Evolutionary conservation across 2,797 vertebrate species (phyloP), one percentile per base, ranked within the genome.

Genomic region (Sandelia bainsii): DNA sequence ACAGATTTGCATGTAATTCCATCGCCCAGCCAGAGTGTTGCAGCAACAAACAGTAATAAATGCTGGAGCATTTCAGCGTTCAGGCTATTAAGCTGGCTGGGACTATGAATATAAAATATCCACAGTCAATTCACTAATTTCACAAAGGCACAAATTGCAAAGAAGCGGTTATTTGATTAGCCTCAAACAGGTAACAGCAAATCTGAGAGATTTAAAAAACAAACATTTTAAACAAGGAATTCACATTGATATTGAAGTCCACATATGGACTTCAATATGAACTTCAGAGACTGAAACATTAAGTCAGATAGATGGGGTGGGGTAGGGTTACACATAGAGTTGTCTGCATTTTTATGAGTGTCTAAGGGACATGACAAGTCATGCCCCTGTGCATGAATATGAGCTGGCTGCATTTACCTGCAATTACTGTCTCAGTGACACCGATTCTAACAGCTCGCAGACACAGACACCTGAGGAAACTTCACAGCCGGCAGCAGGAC

Each of bases 401-500:
- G 87, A 89, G 77, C 72, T 20, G 79, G 76, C 69, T 72, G 57
- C 75, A 67, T 57, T 88, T 71, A 72, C 69, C 29, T 50, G 64
- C 86, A 89, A 91, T 91, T 85, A 88, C 79, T 52, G 85, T 85
- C 75, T 82, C 61, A 25, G 67, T 82, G 75, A 80, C 88, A 81
- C 52, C n/a, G 75, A 71, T 29, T 79, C 25, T 58, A 83, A 64
- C 65, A 46, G 72, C 77, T 81, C 69, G 60, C 72, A 88, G 66
- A 83, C 69, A 53, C 67, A 48, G 69, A 79, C 78, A 82, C 81
- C 85, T 62, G 79, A 80, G 75, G 52, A 75, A 4, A 65, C 85
- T 78, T 81, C 69, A 29, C 8, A 27, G 74, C 69, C 25, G 48
- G 49, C 67, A n/a, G 69, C 82, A 80, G 79, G 87, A 87, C 75